These are phyloP conservation scores for Rhopalosiphum nymphaeae DNA, from an alignment of 2,888 invertebrate genomes.

Conservation along the genomic window DNA sequence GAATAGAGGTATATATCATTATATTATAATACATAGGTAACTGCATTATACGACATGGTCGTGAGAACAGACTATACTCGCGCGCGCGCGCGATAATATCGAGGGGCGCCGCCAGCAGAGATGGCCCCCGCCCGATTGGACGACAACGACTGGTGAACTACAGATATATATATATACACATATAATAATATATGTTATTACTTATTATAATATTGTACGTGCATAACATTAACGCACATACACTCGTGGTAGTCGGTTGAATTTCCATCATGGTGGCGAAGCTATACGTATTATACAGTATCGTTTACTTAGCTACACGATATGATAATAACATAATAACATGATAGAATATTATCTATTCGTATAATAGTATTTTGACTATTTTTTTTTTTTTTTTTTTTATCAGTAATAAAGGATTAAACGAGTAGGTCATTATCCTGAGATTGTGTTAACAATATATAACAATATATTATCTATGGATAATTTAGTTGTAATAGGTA, in stretches of 20 bases:
- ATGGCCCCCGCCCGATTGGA: constrained; percentile 40
- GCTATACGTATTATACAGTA: neutral
- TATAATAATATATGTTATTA: neutral
- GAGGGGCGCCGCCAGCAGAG: constrained; percentile 45
- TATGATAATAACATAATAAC: too few species aligned
- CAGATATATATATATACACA: neutral
- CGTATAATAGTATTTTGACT: too few species aligned
- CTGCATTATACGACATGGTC: neutral
- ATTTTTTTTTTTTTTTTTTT: too few species aligned
- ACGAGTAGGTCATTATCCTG: too few species aligned
- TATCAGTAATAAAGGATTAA: too few species aligned
- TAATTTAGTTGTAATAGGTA: too few species aligned
- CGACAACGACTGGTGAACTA: neutral
- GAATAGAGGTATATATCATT: neutral
- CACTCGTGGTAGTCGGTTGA: neutral
- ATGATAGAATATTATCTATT: too few species aligned
- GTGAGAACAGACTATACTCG: neutral
- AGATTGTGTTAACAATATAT: too few species aligned
- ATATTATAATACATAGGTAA: neutral
- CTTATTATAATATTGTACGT: neutral
- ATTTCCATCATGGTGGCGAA: constrained; percentile 6
- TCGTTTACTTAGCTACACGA: too few species aligned
- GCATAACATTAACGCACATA: neutral
- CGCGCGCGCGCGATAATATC: constrained; percentile 36
- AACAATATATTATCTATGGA: too few species aligned